Evolutionary conservation across 2,113 vertebrate genomes (phyloP), one percentile per base, ranked within the genome.

Genomic region (Syrrhaptes paradoxus): DNA sequence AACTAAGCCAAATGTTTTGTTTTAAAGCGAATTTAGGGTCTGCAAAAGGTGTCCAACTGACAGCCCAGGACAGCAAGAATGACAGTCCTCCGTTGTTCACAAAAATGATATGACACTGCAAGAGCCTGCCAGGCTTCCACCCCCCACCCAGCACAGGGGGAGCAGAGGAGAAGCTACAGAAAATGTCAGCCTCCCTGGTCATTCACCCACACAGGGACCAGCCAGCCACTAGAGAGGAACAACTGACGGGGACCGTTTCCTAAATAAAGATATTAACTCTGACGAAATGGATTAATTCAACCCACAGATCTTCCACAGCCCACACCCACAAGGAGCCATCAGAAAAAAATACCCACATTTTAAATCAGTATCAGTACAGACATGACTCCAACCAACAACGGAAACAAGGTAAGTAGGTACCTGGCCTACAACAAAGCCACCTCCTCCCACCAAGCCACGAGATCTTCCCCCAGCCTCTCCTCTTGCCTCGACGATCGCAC

Each of bases 1-100:
- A 96, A 87, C 91, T 88, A 89, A 94, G 91, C 92, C 89, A 97
- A 97, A 96, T 62, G 78, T 90, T 97, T 97, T 87, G 90, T 87
- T 96, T 96, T 82, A 94, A 91, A 90, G 62, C 26, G 70, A 94
- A 90, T 90, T 96, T 79, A 67, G 89, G 84, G 89, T 57, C 74
- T 94, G 83, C 57, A 83, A 89, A 93, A 95, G 91, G 85, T 89
- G 74, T 29, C 63, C 87, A 92, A 61, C 51, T 66, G 76, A 89
- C 90, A 89, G 87, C 71, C 78, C 84, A 81, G 54, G 61, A 87
- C 48, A 89, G 18, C 0, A 0, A 78, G 48, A 77, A 77, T 2
- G 5, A 71, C 68, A 68, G 52, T 48, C 20, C 36, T 72, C 21
- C 18, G 4, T 43, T 54, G 57, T 28, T 68, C 87, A 49, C 29